phyloP scores from a whole-genome alignment of 2,888 invertebrate genomes.

The Iphiclides podalirius region DNA sequence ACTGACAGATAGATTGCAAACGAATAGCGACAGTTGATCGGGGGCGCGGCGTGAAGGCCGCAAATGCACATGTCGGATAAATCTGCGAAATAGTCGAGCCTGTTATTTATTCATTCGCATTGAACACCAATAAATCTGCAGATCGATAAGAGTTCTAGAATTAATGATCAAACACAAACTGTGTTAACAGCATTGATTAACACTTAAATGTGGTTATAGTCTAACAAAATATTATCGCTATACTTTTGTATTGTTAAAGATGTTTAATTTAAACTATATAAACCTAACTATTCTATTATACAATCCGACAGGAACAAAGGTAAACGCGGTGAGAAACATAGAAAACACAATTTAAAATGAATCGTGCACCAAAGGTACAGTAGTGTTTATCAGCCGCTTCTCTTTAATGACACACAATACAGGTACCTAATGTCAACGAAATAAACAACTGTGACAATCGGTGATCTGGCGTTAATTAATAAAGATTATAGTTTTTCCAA shows the following conservation, averaged over 20 bases:
- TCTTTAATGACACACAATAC: no score
- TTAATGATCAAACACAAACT: neutral
- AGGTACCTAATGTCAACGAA: neutral
- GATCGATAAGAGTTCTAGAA: conserved; percentile 5
- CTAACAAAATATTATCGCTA: neutral
- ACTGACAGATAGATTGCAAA: neutral
- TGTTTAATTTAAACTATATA: neutral
- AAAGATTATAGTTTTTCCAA: conserved; percentile 22
- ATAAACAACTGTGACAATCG: neutral
- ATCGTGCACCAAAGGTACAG: no score
- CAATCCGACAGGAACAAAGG: no score
- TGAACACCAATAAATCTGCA: conserved; percentile 10
- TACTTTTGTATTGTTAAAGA: neutral
- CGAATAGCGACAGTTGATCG: neutral
- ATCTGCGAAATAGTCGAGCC: conserved; percentile 3
- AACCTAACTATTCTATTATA: neutral
- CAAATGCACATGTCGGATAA: conserved; percentile 3
- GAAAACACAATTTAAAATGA: no score
- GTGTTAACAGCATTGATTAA: no score
- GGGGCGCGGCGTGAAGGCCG: conserved; percentile 11
- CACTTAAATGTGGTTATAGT: no score
- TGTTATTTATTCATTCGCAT: conserved; percentile 12
- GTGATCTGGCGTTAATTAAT: conserved; percentile 11
- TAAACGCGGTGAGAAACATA: no score
- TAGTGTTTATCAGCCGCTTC: no score